A percentile compares a stretch with the other conserved stretches of the same genome.
Evolutionary conservation across 2,888 invertebrate genomes (phyloP).

Genomic region (Drosophila trichaetosa): DNA sequence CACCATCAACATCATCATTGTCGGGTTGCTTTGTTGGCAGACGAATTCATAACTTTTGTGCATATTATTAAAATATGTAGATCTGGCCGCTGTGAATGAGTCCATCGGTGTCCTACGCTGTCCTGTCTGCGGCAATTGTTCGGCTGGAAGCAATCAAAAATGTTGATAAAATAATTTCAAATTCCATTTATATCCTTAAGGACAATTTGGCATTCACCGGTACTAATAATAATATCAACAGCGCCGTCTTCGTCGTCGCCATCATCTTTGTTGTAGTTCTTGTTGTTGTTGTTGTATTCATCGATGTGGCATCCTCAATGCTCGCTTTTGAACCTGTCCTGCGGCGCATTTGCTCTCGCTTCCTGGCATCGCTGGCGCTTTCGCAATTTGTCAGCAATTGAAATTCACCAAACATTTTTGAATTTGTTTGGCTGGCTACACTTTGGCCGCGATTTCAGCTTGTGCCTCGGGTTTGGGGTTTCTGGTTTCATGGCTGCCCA

Average conservation of each 20-base stretch:
- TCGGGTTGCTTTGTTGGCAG: slow-evolving; percentile 39
- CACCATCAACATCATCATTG: slow-evolving; percentile 6
- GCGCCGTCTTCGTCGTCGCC: slow-evolving; percentile 17
- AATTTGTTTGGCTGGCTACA: slow-evolving; percentile 76
- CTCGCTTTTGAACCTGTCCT: slow-evolving; percentile 38
- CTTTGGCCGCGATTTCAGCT: slow-evolving; percentile 59
- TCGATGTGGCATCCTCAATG: slow-evolving; percentile 48
- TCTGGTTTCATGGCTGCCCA: slow-evolving; percentile 63
- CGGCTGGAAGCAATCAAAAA: slow-evolving; percentile 81
- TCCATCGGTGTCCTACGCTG: slow-evolving; percentile 18
- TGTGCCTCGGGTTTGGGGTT: slow-evolving; percentile 30
- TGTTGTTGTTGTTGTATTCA: slow-evolving; percentile 47
- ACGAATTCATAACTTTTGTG: slow-evolving; percentile 77
- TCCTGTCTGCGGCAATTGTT: slow-evolving; percentile 66
- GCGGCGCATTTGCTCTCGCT: slow-evolving; percentile 45
- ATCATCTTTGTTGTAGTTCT: slow-evolving; percentile 6
- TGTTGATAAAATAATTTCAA: slow-evolving; percentile 82
- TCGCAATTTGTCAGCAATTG: slow-evolving; percentile 79
- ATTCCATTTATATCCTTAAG: slow-evolving; percentile 81
- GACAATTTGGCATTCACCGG: slow-evolving; percentile 80
- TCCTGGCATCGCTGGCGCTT: slow-evolving; percentile 49
- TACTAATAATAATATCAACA: slow-evolving; percentile 81
- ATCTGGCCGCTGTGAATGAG: slow-evolving; percentile 64
- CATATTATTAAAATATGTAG: slow-evolving; percentile 69
- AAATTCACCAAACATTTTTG: slow-evolving; percentile 81